These are phyloP conservation scores for Harpalus rubripes DNA, from an alignment of 2,888 invertebrate genomes.

Conservation along the genomic window DNA sequence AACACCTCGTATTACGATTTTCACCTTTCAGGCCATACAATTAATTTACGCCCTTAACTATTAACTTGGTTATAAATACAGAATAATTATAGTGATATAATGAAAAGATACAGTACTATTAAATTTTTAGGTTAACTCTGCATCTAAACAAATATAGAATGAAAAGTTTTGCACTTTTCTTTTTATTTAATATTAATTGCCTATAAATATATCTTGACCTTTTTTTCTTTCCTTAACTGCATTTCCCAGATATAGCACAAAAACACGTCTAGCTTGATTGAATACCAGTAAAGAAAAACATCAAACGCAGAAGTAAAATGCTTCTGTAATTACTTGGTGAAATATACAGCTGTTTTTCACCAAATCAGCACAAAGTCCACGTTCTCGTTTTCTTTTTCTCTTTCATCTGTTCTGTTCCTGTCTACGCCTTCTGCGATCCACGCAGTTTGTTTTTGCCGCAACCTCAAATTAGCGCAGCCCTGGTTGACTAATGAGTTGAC, in stretches of 20 bases:
- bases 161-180: not conserved
- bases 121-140: not conserved
- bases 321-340: slow-evolving; percentile 63
- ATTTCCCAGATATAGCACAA: slow-evolving; percentile 40
- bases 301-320: slow-evolving; percentile 46
- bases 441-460: slow-evolving; percentile 37
- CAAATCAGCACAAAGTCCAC: slow-evolving; percentile 50
- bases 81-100: no score
- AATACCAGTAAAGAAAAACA: slow-evolving; percentile 58
- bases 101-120: no score
- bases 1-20: no score
- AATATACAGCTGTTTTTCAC: slow-evolving; percentile 61
- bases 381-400: slow-evolving; percentile 37
- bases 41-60: no score
- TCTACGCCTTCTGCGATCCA: slow-evolving; percentile 24
- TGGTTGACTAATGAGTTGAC: slow-evolving; percentile 73
- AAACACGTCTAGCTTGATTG: slow-evolving; percentile 60
- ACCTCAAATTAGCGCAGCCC: slow-evolving; percentile 42
- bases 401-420: slow-evolving; percentile 45
- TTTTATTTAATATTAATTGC: slow-evolving; percentile 28
- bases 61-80: no score
- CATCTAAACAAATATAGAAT: not conserved
- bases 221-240: not conserved
- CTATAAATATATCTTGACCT: slow-evolving; percentile 14
- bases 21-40: no score